phyloP scores from a whole-genome alignment of 2,888 invertebrate genomes.

The Gymnocheta viridis region DNA sequence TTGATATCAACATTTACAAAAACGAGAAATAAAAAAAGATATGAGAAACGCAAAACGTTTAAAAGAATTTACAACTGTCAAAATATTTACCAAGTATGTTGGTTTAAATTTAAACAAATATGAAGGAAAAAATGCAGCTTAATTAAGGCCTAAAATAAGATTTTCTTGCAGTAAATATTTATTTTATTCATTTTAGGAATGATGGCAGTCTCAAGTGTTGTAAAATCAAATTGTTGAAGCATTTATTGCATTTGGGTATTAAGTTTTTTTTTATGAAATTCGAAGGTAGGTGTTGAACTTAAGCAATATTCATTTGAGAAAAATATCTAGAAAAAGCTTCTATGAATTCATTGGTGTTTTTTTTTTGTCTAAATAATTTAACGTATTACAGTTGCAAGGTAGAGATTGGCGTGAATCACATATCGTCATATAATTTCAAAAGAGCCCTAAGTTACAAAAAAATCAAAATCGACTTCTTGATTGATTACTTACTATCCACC shows the following conservation, averaged over 20 bases:
- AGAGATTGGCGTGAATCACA: no score
- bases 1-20: slow-evolving; percentile 24
- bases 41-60: slow-evolving; percentile 21
- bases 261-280: no score
- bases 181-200: slow-evolving; percentile 9
- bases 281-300: slow-evolving; percentile 20
- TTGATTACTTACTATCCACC: no score
- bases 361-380: no score
- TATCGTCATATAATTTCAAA: no score
- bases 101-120: slow-evolving; percentile 34
- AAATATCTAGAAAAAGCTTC: neutral
- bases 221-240: slow-evolving; percentile 8
- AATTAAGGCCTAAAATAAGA: slow-evolving; percentile 40
- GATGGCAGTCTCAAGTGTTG: neutral
- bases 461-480: no score
- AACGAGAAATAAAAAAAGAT: slow-evolving; percentile 1
- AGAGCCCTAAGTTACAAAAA: no score
- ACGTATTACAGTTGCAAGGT: no score
- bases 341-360: no score
- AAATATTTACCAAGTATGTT: slow-evolving; percentile 47
- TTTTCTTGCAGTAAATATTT: slow-evolving; percentile 5
- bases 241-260: no score
- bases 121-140: slow-evolving; percentile 23
- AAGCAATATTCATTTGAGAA: neutral
- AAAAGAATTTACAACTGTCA: slow-evolving; percentile 43